Base-by-base conservation (phyloP, 2,113 vertebrate genomes). In the Esox niger region DNA sequence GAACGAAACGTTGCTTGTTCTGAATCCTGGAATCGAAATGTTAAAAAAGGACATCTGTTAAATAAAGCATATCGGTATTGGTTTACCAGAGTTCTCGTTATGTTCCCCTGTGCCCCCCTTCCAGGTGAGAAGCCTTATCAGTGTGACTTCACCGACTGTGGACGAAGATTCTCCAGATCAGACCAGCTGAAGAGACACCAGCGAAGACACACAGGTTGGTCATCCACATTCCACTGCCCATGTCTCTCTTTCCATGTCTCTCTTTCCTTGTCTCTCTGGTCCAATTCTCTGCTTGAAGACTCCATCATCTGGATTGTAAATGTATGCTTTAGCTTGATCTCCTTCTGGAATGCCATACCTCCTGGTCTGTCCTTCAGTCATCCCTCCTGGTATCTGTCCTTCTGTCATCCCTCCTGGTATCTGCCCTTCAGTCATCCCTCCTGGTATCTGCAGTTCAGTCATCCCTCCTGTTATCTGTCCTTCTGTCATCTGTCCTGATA, bases 131-230 rank as follows among this genome's bases (percentile, higher is more conserved):
- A 98, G 72, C 97, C 97, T 0, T 98, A 99, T 76, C 95, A 96
- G 89, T 99, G 97, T 86, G 97, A 99, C 77, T 98, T 96, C 88
- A 94, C 96, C 76, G 97, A 98, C 92, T 99, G 97, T 66, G 97
- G 98, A 67, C 91, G 95, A 62, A 91, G 96, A 79, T 99, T 99
- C 83, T 98, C 97, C 71, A 93, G 97, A 80, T 99, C 97, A 31
- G 97, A 99, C 89, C 97, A 99, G 85, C 95, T 99, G 29, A 99
- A 99, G 76, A 83, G 97, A 77, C 97, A 99, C 90, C 97, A 99
- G 89, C 93, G 97, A 84, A 92, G 97, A 84, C 97, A 98, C 88
- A 98, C 97, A 96, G 97, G 97, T 99, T 88, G 84, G 94, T 88
- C 69, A 3, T 58, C 54, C 38, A 11, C 33, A 6, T 62, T 55